phyloP scores from a whole-genome alignment of 2,888 invertebrate genomes.

The Drosophila parthenogenetica region DNA sequence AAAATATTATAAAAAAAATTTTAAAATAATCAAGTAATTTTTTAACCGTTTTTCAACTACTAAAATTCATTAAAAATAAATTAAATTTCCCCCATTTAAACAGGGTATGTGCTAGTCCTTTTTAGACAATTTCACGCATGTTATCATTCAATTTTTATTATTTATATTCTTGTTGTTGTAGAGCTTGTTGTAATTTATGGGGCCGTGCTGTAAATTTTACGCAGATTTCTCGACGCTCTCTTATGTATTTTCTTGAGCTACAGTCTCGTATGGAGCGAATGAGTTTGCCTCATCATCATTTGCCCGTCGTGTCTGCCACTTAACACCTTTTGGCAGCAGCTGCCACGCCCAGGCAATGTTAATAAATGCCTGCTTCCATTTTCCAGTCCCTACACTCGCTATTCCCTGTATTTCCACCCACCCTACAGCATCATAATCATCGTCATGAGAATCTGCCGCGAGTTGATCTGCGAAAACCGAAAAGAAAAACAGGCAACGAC shows the following conservation, averaged over 20 bases:
- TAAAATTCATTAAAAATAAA: too few species aligned
- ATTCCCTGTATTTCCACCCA: neutral
- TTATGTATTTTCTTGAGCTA: constrained; percentile 39
- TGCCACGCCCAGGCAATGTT: constrained; percentile 72
- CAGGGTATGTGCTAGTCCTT: constrained; percentile 31
- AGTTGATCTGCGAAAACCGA: constrained; percentile 63
- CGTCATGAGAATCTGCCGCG: constrained; percentile 19
- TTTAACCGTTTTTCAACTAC: too few species aligned
- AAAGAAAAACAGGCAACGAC: constrained; percentile 33
- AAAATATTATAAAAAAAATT: too few species aligned
- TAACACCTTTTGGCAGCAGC: constrained; percentile 72
- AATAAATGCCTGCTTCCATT: constrained; percentile 57
- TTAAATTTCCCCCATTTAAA: neutral
- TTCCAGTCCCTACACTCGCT: neutral
- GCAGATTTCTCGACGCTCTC: constrained; percentile 59
- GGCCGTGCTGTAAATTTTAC: constrained; percentile 44
- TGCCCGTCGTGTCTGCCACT: constrained; percentile 60
- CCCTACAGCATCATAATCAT: constrained; percentile 8
- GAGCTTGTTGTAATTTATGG: constrained; percentile 55
- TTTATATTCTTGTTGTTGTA: constrained; percentile 32
- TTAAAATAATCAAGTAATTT: too few species aligned
- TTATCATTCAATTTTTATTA: constrained; percentile 43
- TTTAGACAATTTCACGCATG: neutral
- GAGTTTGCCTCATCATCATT: constrained; percentile 71
- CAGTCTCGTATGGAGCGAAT: constrained; percentile 44